Conservation (phyloP, 1,140 invertebrate species). For the Chlorops oryzae region DNA sequence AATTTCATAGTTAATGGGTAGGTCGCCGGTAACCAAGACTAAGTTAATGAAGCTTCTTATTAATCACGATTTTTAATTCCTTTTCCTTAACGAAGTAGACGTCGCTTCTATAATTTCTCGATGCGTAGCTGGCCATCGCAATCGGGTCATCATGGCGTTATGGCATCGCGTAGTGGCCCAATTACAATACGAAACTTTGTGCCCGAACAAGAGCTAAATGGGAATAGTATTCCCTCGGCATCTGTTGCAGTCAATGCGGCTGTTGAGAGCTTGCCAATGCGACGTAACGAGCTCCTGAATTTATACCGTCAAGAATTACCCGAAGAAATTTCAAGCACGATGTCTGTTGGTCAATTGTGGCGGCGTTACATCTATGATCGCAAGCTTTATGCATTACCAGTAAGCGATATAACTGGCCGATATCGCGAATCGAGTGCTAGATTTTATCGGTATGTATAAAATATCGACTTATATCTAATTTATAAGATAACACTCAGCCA, state of each 20-base stretch:
- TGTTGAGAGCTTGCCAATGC: slow-evolving; percentile 14
- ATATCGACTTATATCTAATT: too few species aligned
- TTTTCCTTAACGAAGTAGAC: too few species aligned
- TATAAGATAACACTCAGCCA: too few species aligned
- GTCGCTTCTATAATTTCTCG: too few species aligned
- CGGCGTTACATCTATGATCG: slow-evolving; percentile 70
- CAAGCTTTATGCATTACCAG: slow-evolving; percentile 65
- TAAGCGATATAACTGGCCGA: slow-evolving; percentile 59
- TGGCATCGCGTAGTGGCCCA: slow-evolving; percentile 14
- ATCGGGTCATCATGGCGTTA: slow-evolving; percentile 22
- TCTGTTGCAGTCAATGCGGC: background rate
- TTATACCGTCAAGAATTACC: slow-evolving; percentile 32
- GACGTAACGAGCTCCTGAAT: slow-evolving; percentile 33
- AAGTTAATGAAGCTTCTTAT: too few species aligned
- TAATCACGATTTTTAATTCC: too few species aligned
- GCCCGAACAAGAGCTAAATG: slow-evolving; percentile 2
- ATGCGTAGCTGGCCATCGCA: too few species aligned
- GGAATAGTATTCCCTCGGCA: too few species aligned
- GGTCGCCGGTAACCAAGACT: too few species aligned
- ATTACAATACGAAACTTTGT: slow-evolving; percentile 2
- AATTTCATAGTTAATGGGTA: too few species aligned
- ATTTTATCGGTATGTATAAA: slow-evolving; percentile 60
- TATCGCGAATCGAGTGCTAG: slow-evolving; percentile 66
- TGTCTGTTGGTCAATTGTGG: slow-evolving; percentile 39
- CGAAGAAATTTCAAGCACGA: slow-evolving; percentile 20